These are phyloP conservation scores for Arenaria interpres DNA, from an alignment of 2,113 vertebrate genomes.

Conservation along the genomic window DNA sequence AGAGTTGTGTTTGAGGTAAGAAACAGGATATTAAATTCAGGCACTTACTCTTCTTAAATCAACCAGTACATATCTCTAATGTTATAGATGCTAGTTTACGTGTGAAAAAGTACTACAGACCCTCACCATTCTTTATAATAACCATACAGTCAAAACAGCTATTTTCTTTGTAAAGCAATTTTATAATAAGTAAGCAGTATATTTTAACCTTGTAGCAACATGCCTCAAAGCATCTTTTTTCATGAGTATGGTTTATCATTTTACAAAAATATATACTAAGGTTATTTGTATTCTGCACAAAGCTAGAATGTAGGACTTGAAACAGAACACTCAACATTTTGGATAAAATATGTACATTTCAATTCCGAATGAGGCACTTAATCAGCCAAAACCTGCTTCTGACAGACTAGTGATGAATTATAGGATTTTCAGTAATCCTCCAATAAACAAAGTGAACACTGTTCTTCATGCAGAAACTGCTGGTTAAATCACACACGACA, in stretches of 20 bases:
- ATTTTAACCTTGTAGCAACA: neutral
- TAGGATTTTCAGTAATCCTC: constrained; percentile 73
- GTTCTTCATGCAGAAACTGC: constrained; percentile 51
- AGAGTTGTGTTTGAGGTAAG: neutral
- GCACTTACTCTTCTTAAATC: neutral
- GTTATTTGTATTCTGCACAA: constrained; percentile 23
- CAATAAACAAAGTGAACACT: constrained; percentile 70
- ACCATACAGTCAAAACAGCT: neutral
- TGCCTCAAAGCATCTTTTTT: constrained; percentile 28
- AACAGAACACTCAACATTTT: constrained; percentile 54
- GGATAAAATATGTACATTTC: constrained; percentile 50
- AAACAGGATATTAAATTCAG: neutral
- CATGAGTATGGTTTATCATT: constrained; percentile 10
- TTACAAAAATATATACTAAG: constrained; percentile 11
- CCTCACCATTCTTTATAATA: neutral
- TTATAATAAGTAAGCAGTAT: neutral
- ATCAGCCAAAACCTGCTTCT: constrained; percentile 56
- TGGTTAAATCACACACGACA: constrained; percentile 48
- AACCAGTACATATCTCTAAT: neutral
- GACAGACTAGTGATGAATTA: constrained; percentile 67
- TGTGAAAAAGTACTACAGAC: neutral
- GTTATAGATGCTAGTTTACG: neutral
- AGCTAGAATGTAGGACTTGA: constrained; percentile 36
- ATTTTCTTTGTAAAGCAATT: neutral
- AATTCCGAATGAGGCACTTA: constrained; percentile 36